Evolutionary conservation across 1,140 invertebrate species (phyloP), one percentile per base, ranked within the genome.

Genomic region (Macrobrachium nipponense): DNA sequence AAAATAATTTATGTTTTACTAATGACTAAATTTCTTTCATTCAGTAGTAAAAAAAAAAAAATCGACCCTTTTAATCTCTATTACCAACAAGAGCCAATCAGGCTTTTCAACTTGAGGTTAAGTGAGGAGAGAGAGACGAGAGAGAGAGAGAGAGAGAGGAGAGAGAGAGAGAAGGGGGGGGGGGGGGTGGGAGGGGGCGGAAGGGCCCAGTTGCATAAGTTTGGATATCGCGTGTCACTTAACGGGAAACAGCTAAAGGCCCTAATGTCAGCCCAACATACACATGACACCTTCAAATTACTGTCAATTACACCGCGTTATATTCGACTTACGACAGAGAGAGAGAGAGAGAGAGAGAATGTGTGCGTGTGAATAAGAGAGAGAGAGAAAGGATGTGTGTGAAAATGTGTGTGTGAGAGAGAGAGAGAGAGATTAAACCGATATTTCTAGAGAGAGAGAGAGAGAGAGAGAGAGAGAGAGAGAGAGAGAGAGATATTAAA

Each of bases 121-220:
- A 15, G 68, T n/a, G n/a, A n/a, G 36, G 68, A 72, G 68, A 72
- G 68, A 72, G 68, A 72, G 68, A 72, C n/a, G 68, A 72, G 68
- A 72, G 68, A 72, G 68, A 72, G 68, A 72, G 68, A 72, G 68
- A 72, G 68, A 72, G 70, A 36, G 70, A 73, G 20, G 15, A 10
- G 62, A 18, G 23, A 44, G 18, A 36, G 36, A 20, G 20, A 15
- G 36, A 5, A 60, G 27, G 62, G 43, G 62, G 36, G 23, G 20
- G 77, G 15, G 77, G 61, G 14, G 23, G 23, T 8, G 17, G 4
- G 60, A 43, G 18, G 15, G 20, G n/a, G 12, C 4, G 60, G 77
- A 20, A 23, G 51, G 58, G 20, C 5, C 20, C 20, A 23, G 77
- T 51, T 27, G 43, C 12, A 20, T 11, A 20, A 51, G 61, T 23